phyloP scores from a whole-genome alignment of 2,888 invertebrate species.

The Drosophila anomelani region DNA sequence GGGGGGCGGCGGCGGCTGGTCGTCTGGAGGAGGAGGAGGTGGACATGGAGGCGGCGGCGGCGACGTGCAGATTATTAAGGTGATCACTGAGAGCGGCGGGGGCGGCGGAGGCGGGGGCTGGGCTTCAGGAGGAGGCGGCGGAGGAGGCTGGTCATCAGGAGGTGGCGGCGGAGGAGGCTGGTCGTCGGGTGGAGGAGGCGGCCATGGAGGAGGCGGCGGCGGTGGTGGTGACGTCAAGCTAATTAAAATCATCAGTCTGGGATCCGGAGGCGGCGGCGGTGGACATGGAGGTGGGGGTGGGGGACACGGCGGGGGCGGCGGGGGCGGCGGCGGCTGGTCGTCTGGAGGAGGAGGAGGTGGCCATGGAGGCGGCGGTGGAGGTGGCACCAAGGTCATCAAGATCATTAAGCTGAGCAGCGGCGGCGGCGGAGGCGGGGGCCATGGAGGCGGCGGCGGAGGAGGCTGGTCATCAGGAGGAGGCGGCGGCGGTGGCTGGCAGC shows the following conservation, averaged over 20 bases:
- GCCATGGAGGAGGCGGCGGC: conserved; percentile 66
- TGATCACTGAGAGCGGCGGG: conserved; percentile 57
- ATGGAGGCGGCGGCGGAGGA: conserved; percentile 61
- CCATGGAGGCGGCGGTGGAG: conserved; percentile 64
- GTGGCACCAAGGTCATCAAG: conserved; percentile 67
- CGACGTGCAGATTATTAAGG: conserved; percentile 42
- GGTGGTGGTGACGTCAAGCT: conserved; percentile 60
- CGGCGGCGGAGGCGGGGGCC: conserved; percentile 51
- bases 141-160: conserved; percentile 47
- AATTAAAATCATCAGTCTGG: conserved; percentile 61
- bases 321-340: conserved; percentile 58
- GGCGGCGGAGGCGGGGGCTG: conserved; percentile 54
- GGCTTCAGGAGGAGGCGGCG: conserved; percentile 67
- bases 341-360: conserved; percentile 68
- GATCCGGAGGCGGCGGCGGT: conserved; percentile 59
- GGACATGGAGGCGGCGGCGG: conserved; percentile 69
- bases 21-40: conserved; percentile 67
- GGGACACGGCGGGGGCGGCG: conserved; percentile 33
- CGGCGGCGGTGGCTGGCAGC: conserved; percentile 73
- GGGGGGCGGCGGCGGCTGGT: conserved; percentile 67
- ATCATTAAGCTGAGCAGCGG: conserved; percentile 65
- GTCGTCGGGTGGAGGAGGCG: conserved; percentile 67
- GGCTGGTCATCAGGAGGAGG: conserved; percentile 35
- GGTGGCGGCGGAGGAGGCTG: conserved; percentile 55
- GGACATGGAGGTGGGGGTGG: conserved; percentile 54